phyloP scores from a whole-genome alignment of 1,140 invertebrate genomes.

The Polypedilum vanderplanki region DNA sequence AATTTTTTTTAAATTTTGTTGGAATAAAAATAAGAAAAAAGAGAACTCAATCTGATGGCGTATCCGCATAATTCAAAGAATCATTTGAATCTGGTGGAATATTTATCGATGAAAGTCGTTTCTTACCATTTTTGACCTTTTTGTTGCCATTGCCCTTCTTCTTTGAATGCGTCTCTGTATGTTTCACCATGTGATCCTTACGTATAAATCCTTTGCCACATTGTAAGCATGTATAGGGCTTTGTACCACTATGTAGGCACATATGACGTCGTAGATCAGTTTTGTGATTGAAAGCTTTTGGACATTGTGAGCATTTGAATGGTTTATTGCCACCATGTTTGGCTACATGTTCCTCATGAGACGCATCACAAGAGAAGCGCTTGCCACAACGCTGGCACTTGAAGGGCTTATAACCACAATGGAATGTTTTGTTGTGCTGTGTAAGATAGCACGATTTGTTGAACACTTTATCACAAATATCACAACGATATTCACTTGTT shows the following conservation, averaged over 20 bases:
- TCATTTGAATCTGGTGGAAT: background rate
- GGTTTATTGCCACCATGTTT: slow-evolving; percentile 81
- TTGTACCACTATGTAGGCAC: slow-evolving; percentile 74
- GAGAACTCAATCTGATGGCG: background rate
- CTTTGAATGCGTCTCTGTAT: slow-evolving; percentile 70
- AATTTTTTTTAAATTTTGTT: background rate
- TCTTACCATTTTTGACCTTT: background rate
- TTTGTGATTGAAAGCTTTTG: slow-evolving; percentile 83
- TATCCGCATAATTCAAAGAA: slow-evolving; percentile 1
- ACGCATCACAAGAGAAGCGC: slow-evolving; percentile 60
- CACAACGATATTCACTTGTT: slow-evolving; percentile 54
- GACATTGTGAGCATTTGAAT: slow-evolving; percentile 79
- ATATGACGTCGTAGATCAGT: slow-evolving; percentile 83
- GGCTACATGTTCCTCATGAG: slow-evolving; percentile 60
- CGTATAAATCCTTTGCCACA: slow-evolving; percentile 87
- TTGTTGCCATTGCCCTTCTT: background rate
- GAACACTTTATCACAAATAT: slow-evolving; percentile 76
- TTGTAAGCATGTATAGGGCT: slow-evolving; percentile 70
- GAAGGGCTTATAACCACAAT: slow-evolving; percentile 75
- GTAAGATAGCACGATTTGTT: slow-evolving; percentile 81
- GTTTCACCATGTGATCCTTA: slow-evolving; percentile 93
- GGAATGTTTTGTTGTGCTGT: slow-evolving; percentile 84
- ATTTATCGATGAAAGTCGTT: background rate
- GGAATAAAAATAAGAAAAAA: background rate
- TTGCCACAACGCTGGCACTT: slow-evolving; percentile 80